Evolutionary conservation across 2,888 invertebrate species (phyloP), one percentile per base, ranked within the genome.

Genomic region (Andrena flavipes): DNA sequence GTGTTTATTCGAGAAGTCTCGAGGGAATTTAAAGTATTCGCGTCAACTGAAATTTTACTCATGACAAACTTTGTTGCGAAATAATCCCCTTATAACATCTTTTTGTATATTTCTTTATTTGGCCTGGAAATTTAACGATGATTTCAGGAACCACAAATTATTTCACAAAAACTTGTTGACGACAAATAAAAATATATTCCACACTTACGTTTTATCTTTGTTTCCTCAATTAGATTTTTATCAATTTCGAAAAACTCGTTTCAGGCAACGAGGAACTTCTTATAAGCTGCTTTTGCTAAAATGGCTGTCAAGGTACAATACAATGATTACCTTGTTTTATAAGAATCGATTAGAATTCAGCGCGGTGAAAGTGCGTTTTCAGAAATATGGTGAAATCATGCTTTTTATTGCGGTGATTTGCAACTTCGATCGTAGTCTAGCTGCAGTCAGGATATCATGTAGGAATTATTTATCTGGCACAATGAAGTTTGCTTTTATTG

Each of bases 301-400:
- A 75, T 56, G 48, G 20, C 56, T n/a, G 48, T 42, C 33, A 16
- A 49, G 76, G 33, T 10, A 23, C 35, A 51, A 74, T 62, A 60
- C 23, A 33, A 73, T 13, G 73, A 33, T 73, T 65, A 33, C 77
- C 29, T 63, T 54, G 23, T 74, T 74, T 78, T 68, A 42, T 74
- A 78, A 74, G 67, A 73, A 74, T 78, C 62, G 62, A 74, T 78
- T 67, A 62, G 62, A 67, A 74, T 68, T 20, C 54, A 54, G 42
- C 67, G 30, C 30, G 60, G 78, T 78, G 78, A 78, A 78, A 78
- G 74, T 78, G 62, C 65, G 67, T 78, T 78, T 78, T 78, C 67
- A 78, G 67, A 74, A 78, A 78, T 54, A 54, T 48, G 62, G 60
- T 63, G 78, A 78, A 74, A 78, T 54, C 74, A 16, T 30, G 30